Evolutionary conservation across 2,113 vertebrate genomes (phyloP).

Genomic region (Poeciliopsis retropinna): DNA sequence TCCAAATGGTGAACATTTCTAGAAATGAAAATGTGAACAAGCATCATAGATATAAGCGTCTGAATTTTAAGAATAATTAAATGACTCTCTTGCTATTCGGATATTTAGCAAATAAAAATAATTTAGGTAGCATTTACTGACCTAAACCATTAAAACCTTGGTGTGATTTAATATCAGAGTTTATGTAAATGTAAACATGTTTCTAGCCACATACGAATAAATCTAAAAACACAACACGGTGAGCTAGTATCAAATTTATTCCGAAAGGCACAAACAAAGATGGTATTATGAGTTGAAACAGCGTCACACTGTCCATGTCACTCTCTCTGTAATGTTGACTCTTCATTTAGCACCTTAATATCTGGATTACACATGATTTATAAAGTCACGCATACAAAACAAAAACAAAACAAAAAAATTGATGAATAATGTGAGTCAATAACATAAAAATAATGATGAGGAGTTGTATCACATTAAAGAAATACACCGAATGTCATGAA

Average conservation of each 20-base stretch:
- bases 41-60: too few relatives aligned
- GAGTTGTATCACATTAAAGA: conserved; percentile 66
- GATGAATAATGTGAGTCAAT: conserved; percentile 74
- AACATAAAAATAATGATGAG: conserved; percentile 70
- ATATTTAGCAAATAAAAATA: too few relatives aligned
- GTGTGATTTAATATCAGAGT: too few relatives aligned
- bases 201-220: not conserved
- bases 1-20: too few relatives aligned
- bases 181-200: too few relatives aligned
- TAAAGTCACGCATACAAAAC: conserved; percentile 81
- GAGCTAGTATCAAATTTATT: conserved; percentile 80
- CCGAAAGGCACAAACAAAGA: conserved; percentile 78
- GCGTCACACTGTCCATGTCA: conserved; percentile 60
- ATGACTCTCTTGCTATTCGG: too few relatives aligned
- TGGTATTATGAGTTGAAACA: conserved; percentile 71
- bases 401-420: conserved; percentile 32
- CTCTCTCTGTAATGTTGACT: conserved; percentile 65
- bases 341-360: conserved; percentile 83
- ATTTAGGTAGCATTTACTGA: too few relatives aligned
- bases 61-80: too few relatives aligned
- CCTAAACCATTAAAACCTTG: too few relatives aligned
- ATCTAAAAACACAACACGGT: not conserved
- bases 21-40: too few relatives aligned
- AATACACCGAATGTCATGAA: conserved; percentile 55
- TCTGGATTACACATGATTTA: conserved; percentile 78